Evolutionary conservation across 2,113 vertebrate species (phyloP), one percentile per base, ranked within the genome.

Genomic region (Prunella fulvescens): DNA sequence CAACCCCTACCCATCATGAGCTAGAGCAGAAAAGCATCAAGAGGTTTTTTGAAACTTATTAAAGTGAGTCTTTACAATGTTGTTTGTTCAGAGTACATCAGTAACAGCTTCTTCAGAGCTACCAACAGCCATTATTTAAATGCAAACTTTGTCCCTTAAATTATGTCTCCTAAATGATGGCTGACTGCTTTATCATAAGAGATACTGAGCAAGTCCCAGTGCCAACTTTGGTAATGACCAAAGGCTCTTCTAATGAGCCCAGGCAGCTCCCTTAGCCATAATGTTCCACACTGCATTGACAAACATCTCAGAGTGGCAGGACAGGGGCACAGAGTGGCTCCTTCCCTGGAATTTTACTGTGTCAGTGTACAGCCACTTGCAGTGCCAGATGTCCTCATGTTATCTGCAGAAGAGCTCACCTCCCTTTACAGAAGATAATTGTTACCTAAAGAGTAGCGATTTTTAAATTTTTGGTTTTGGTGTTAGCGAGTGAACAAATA

Each of bases 391-490:
- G 44, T 51, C 57, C 65, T 64, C 35, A 12, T 0, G 2, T 28
- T 31, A 40, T 19, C 81, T 90, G 14, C 74, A 69, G 31, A 82
- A 48, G 3, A 12, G 2, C 7, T 81, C 1, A 1, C 19, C 71
- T 64, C 12, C 48, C 23, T 83, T 67, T 29, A 39, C 5, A 35
- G 37, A 65, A 83, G 69, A 35, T 7, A 39, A 24, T 53, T 6
- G 1, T 51, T 88, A 42, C 45, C 70, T 24, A 70, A 77, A 65
- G 7, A 61, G 12, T 5, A 62, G 39, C 5, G 26, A 37, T 9
- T 77, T 37, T 44, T 37, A 1, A 44, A 25, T 23, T 24, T 42
- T 66, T 48, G 3, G 0, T 44, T 37, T 44, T 17, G 0, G 25
- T 71, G 25, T 25, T 44, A 66, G 26, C 42, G 73, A 74, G 23